Evolutionary conservation across 1,140 invertebrate species (phyloP).

Genomic region (Bombus cullumanus): DNA sequence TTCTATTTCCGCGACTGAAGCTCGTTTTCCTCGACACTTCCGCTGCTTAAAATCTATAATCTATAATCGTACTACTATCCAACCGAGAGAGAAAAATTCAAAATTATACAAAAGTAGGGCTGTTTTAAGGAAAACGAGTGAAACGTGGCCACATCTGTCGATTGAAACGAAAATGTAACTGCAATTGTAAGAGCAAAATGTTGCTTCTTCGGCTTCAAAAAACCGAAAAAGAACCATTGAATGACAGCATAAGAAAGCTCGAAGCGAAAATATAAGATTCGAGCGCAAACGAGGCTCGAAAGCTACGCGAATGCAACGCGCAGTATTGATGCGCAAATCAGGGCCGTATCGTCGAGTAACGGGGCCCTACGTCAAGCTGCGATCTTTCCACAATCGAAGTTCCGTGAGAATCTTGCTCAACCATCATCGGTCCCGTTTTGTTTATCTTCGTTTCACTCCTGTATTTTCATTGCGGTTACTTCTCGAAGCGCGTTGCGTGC

Average conservation of each 20-base stretch:
- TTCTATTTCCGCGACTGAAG: background rate
- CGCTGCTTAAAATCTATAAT: background rate
- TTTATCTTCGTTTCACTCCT: constrained; percentile 6
- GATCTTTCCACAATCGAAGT: constrained; percentile 26
- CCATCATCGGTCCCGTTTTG: constrained; percentile 34
- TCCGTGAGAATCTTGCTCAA: constrained; percentile 59
- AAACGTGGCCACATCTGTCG: background rate
- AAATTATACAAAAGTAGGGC: background rate
- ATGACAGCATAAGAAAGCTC: background rate
- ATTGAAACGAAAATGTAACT: background rate
- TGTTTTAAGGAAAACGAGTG: background rate
- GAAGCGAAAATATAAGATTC: background rate
- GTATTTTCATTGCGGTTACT: constrained; percentile 8
- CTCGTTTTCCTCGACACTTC: background rate
- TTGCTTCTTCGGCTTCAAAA: background rate
- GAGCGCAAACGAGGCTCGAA: background rate
- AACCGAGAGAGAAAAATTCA: background rate
- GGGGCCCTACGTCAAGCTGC: background rate
- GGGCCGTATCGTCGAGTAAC: constrained; percentile 37
- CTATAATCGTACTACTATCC: background rate
- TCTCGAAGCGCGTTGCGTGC: constrained; percentile 43
- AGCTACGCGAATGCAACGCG: background rate
- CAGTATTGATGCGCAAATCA: background rate
- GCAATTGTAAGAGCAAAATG: background rate
- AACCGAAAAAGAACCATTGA: background rate